Percentiles rank a stretch among this genome's conserved stretches.
Evolutionary conservation across 2,888 invertebrate genomes (phyloP).

Genomic region (Cephus spinipes): DNA sequence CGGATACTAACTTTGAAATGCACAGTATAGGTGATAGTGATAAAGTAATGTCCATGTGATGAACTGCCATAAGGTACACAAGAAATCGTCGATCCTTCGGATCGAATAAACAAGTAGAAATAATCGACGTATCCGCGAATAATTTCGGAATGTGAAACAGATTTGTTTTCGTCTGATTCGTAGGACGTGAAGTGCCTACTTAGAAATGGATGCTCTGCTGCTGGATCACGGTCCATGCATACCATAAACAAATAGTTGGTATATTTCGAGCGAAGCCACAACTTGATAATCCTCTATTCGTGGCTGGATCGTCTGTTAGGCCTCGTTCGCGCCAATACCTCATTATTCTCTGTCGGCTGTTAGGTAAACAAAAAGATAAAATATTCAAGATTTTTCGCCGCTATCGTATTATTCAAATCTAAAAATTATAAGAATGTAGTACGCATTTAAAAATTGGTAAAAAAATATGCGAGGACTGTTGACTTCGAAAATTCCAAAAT

Average conservation of each 20-base stretch:
- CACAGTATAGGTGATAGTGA: background rate
- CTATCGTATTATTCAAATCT: background rate
- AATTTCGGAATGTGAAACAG: background rate
- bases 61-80: background rate
- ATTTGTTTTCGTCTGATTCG: conserved; percentile 1
- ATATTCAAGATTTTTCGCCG: background rate
- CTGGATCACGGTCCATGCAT: background rate
- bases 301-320: background rate
- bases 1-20: background rate
- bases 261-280: conserved; percentile 3
- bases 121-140: background rate
- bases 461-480: background rate
- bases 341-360: background rate
- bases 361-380: background rate
- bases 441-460: background rate
- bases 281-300: conserved; percentile 10
- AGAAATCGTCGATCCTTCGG: background rate
- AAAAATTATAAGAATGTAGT: background rate
- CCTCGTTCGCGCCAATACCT: conserved; percentile 3
- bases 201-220: background rate
- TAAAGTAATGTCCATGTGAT: too few species aligned
- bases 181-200: background rate
- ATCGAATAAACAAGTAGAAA: background rate
- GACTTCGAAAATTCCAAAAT: background rate
- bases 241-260: conserved; percentile 5